phyloP scores from a whole-genome alignment of 2,113 vertebrate genomes.

The Amia ocellicauda region DNA sequence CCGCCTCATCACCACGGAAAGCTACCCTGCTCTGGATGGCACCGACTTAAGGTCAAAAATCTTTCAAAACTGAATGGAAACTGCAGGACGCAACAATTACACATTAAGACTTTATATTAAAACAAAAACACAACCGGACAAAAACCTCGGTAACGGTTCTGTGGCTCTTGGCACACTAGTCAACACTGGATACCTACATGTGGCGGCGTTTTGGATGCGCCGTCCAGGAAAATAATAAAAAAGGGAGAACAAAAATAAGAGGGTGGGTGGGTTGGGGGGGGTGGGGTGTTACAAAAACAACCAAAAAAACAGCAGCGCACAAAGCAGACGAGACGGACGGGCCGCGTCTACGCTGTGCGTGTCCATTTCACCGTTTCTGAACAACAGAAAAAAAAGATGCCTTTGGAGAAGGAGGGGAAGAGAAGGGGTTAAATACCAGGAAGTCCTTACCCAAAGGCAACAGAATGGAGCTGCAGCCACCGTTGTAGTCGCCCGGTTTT shows the following conservation, averaged over 20 bases:
- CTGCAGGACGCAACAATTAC: too few relatives aligned
- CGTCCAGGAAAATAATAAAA: slow-evolving; percentile 33
- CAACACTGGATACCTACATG: slow-evolving; percentile 26
- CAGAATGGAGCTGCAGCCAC: slow-evolving; percentile 37
- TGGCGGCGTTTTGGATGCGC: slow-evolving; percentile 30
- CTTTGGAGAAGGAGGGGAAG: slow-evolving; percentile 34
- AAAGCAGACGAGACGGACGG: too few relatives aligned
- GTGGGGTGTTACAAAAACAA: too few relatives aligned
- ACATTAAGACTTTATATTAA: too few relatives aligned
- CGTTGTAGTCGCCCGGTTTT: slow-evolving; percentile 35
- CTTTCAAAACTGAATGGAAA: too few relatives aligned
- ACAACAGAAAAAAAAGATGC: slow-evolving; percentile 33
- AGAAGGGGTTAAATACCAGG: slow-evolving; percentile 21
- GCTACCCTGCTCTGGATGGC: slow-evolving; percentile 28
- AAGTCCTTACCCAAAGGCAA: slow-evolving; percentile 44
- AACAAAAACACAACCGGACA: slow-evolving; percentile 27
- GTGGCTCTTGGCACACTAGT: slow-evolving; percentile 30
- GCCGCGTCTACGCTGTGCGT: slow-evolving; percentile 23
- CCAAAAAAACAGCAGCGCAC: slow-evolving; percentile 27
- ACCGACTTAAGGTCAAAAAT: slow-evolving; percentile 43
- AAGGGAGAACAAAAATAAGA: slow-evolving; percentile 18
- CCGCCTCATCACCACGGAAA: slow-evolving; percentile 39
- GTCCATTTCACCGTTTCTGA: slow-evolving; percentile 15
- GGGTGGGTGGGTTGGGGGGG: too few relatives aligned
- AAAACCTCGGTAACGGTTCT: slow-evolving; percentile 25